Evolutionary conservation across 2,888 invertebrate species (phyloP), one percentile per base, ranked within the genome.

Genomic region (Crematogaster levior): DNA sequence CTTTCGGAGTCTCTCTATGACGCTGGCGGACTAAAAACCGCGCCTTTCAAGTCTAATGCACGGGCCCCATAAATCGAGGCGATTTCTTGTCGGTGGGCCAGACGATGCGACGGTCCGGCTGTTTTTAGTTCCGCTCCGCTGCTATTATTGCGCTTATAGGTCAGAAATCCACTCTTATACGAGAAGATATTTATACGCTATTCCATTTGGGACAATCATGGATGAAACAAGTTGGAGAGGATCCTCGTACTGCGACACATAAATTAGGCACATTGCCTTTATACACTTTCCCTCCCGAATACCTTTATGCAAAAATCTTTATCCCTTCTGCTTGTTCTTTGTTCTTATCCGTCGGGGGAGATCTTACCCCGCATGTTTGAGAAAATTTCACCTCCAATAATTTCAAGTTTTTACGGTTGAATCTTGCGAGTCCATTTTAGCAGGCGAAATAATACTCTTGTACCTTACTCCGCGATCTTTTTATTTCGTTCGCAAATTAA

Each of bases 11-110:
- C 66, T 37, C 37, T 77, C 12, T 68, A 30, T 77, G 43, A 77
- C 43, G 56, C 30, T 24, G 70, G 34, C 43, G 40, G 5, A 21
- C 68, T 43, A 63, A 81, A 75, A 81, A 81, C 48, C 81, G 37
- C 60, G 80, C 80, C 81, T 72, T 81, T 81, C 81, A 72, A 75
- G 77, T 81, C 77, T 75, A 74, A 75, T 72, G 81, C 81, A 61
- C 60, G 74, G 79, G 48, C 79, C 81, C 43, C 70, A 79, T 79
- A 79, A 79, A 79, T 79, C 68, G 85, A 85, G 83, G 82, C 82
- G 79, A 75, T 81, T 82, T 83, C 75, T 81, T 81, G 84, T 84
- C 84, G 85, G 83, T 80, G 63, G 61, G 74, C 74, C 51, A 73
- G 73, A 61, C 85, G 60, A 77, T 77, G 53, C 77, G 77, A 77